Base-by-base conservation (phyloP, 2,888 invertebrate species). In the Ditylenchus weischeri region DNA sequence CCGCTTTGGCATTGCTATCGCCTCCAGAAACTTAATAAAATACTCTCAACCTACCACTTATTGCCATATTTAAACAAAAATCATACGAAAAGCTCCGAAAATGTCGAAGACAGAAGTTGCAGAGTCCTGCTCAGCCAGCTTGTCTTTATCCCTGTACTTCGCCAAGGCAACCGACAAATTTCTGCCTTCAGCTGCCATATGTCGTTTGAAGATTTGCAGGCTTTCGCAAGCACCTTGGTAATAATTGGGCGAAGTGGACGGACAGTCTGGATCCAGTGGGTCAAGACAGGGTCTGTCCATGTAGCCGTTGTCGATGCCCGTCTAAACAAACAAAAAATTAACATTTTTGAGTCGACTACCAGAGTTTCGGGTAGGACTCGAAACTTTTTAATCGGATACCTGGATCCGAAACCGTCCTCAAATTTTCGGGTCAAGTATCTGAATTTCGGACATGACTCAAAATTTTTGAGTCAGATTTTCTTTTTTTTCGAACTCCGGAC, bases 211-310 rank as follows among this genome's bases (percentile, higher is more conserved):
- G 19, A 68, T n/a, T 19, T 72, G 43, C 57, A 76, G 62, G 13
- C 65, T 60, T n/a, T 48, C 49, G 59, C 82, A 82, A 13, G 75
- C 69, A 59, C 78, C 78, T 57, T 73, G 38, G 29, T 38, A 79
- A 61, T 92, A 91, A 87, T 98, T 98, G 63, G 94, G 93, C 0
- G 96, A 91, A 21, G 91, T 90, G 18, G 87, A 86, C 15, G 98
- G 98, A 85, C 98, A 98, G 70, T 90, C 89, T 0, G 89, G 89
- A 84, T 96, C 93, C 79, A 86, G 86, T 43, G 96, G 95, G 85
- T 96, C 90, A 74, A 98, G 88, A 84, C 98, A 98, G 3, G 94
- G 95, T 84, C 95, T 94, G 84, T 92, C 90, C 87, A 92, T 92
- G 86, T 98, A 98, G 65, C 91, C 98, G 76, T 91, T 90, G 68